Percentiles rank a stretch among this genome's conserved stretches.
Conservation (phyloP, 2,888 invertebrate genomes). For the Alentia gelatinosa region DNA sequence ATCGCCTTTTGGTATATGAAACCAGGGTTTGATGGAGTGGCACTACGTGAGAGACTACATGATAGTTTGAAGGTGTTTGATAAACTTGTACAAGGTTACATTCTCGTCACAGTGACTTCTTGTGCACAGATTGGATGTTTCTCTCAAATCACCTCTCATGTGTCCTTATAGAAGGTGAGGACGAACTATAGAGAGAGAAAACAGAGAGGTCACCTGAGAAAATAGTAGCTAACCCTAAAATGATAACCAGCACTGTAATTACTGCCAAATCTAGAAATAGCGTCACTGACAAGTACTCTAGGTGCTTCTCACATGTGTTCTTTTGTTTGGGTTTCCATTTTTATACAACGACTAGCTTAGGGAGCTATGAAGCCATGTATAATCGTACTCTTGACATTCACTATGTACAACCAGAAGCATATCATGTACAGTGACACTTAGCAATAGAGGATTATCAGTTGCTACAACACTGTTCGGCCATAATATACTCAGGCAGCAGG, state of each 20-base stretch:
- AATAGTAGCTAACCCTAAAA: not conserved
- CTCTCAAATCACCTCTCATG: no score
- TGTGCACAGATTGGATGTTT: no score
- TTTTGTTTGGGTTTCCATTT: not conserved
- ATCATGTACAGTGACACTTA: slow-evolving; percentile 46
- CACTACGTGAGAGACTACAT: no score
- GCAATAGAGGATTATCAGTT: not conserved
- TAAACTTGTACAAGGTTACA: no score
- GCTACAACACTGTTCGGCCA: not conserved
- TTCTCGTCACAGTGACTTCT: no score
- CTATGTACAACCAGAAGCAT: slow-evolving; percentile 42
- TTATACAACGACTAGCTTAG: slow-evolving; percentile 23
- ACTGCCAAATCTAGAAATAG: slow-evolving; percentile 35
- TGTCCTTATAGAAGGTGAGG: no score
- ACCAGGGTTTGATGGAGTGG: no score
- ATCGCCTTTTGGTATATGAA: no score
- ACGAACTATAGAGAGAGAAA: no score
- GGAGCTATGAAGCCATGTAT: slow-evolving; percentile 5
- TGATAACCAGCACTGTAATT: not conserved
- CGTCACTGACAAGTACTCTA: not conserved
- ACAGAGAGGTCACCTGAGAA: not conserved
- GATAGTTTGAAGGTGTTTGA: no score
- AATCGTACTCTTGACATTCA: not conserved
- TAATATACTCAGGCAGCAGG: not conserved
- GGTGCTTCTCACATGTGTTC: not conserved